Evolutionary conservation across 1,140 invertebrate genomes (phyloP).

Genomic region (Drosophila takahashii): DNA sequence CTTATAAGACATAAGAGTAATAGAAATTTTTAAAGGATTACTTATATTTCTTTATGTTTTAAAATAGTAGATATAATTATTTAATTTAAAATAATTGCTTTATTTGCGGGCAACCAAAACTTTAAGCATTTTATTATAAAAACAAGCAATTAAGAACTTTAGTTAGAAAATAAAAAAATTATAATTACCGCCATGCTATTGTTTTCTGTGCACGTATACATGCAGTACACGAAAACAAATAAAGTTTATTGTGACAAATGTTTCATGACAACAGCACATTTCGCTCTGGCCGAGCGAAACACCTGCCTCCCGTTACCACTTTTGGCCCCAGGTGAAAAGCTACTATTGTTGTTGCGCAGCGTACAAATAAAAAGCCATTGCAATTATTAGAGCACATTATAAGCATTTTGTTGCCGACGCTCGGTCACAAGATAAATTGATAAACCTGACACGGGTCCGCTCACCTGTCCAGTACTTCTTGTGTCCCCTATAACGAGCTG

Average conservation of each 20-base stretch:
- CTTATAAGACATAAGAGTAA: too few species aligned
- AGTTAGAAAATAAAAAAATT: neutral
- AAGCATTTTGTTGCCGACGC: constrained; percentile 43
- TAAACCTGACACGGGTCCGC: constrained; percentile 57
- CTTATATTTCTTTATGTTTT: too few species aligned
- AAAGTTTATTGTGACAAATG: constrained; percentile 83
- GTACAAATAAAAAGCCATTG: constrained; percentile 72
- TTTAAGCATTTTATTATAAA: too few species aligned
- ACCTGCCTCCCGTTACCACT: constrained; percentile 15
- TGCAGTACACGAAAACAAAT: constrained; percentile 71
- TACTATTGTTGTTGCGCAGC: constrained; percentile 10
- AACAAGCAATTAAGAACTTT: neutral
- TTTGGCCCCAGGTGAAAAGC: constrained; percentile 31
- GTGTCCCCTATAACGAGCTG: constrained; percentile 10
- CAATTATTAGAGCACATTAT: constrained; percentile 78
- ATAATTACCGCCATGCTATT: neutral
- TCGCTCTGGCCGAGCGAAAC: constrained; percentile 45
- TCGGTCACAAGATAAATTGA: constrained; percentile 67
- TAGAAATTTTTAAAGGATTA: too few species aligned
- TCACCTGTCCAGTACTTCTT: constrained; percentile 10
- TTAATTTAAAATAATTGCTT: too few species aligned
- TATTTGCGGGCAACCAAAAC: too few species aligned
- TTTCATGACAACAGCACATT: constrained; percentile 78
- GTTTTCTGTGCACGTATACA: constrained; percentile 22
- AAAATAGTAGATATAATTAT: too few species aligned